These are phyloP conservation scores for Luperina nickerlii DNA, from an alignment of 2,888 invertebrate genomes.

Conservation along the genomic window DNA sequence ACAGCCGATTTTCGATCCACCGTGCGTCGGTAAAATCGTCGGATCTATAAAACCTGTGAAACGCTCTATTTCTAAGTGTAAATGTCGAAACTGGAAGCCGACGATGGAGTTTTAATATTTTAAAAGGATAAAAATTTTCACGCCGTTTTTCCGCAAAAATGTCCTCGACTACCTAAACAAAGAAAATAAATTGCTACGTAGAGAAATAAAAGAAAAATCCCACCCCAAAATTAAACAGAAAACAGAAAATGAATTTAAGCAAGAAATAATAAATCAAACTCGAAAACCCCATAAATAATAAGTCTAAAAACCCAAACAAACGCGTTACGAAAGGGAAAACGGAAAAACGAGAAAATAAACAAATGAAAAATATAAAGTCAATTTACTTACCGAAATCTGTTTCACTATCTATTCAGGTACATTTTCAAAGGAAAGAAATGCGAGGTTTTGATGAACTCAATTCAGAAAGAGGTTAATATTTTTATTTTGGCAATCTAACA, in stretches of 20 bases:
- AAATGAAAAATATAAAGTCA: slow-evolving; percentile 1
- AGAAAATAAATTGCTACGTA: background rate
- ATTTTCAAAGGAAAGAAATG: slow-evolving; percentile 10
- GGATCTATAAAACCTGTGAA: slow-evolving; percentile 2
- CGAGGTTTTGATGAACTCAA: slow-evolving; percentile 3
- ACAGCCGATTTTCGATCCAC: no score
- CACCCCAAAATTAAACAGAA: background rate
- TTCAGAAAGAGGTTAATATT: slow-evolving; percentile 26
- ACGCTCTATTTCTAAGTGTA: background rate
- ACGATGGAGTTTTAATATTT: background rate
- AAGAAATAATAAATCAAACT: background rate
- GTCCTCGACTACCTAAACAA: background rate
- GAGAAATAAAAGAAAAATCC: background rate
- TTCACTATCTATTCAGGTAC: background rate
- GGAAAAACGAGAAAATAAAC: slow-evolving; percentile 16
- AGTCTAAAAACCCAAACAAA: slow-evolving; percentile 20
- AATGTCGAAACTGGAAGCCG: background rate
- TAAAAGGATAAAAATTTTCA: background rate
- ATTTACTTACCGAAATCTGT: slow-evolving; percentile 37
- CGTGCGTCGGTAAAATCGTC: background rate
- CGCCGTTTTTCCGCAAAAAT: background rate
- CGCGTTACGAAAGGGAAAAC: slow-evolving; percentile 27
- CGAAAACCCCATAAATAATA: background rate
- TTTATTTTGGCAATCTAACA: slow-evolving; percentile 43
- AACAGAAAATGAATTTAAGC: background rate